Evolutionary conservation across 2,797 vertebrate genomes (phyloP).

Genomic region (Clarias pachynema): DNA sequence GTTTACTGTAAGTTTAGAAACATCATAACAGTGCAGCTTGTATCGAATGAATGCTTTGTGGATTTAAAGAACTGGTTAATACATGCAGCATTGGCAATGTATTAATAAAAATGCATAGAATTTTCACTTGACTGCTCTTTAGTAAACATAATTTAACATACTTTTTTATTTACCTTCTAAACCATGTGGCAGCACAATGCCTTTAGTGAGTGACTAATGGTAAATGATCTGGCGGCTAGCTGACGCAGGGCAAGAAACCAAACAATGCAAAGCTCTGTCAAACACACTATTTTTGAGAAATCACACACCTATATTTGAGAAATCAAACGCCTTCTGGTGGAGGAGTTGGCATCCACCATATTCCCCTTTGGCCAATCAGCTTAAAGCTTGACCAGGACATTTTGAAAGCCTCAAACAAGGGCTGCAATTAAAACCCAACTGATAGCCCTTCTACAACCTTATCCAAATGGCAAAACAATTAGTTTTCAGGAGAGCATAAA

Average conservation of each 20-base stretch:
- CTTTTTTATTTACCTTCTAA: neutral
- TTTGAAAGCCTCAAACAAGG: slow-evolving; percentile 64
- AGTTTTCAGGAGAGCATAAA: slow-evolving; percentile 71
- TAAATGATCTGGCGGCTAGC: neutral
- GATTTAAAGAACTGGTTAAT: neutral
- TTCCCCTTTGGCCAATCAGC: slow-evolving; percentile 66
- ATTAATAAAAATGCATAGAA: neutral
- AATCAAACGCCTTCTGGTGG: slow-evolving; percentile 56
- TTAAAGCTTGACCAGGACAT: slow-evolving; percentile 55
- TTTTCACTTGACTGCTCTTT: neutral
- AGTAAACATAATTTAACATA: neutral
- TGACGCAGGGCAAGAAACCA: slow-evolving; percentile 47
- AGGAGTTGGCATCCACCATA: slow-evolving; percentile 59
- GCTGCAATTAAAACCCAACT: slow-evolving; percentile 71
- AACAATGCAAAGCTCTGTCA: slow-evolving; percentile 64
- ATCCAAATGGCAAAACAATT: slow-evolving; percentile 69
- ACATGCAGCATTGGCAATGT: neutral
- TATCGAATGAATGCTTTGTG: neutral
- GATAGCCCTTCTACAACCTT: slow-evolving; percentile 66
- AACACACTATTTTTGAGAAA: slow-evolving; percentile 58
- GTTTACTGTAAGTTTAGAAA: neutral
- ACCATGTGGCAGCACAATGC: neutral
- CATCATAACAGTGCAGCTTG: neutral
- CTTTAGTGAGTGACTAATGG: neutral
- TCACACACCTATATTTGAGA: slow-evolving; percentile 61